phyloP scores from a whole-genome alignment of 1,140 invertebrate species.

The Drosophila leontia region DNA sequence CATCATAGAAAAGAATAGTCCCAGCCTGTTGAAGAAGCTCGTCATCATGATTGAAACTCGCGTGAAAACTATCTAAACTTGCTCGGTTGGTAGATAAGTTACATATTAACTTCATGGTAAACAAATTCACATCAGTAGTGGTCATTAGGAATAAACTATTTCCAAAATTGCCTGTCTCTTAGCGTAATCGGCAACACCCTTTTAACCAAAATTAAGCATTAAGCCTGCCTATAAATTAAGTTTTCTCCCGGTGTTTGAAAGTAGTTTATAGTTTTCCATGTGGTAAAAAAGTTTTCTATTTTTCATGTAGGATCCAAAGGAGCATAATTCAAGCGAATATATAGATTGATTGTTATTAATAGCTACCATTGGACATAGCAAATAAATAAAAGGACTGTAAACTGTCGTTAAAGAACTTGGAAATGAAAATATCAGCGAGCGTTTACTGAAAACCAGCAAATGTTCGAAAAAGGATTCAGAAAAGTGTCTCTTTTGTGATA shows the following conservation, averaged over 20 bases:
- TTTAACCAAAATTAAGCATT: neutral
- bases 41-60: neutral
- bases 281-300: neutral
- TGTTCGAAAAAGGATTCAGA: neutral
- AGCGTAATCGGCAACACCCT: too few relatives aligned
- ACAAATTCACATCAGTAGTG: neutral
- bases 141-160: neutral
- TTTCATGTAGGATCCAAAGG: too few relatives aligned
- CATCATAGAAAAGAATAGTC: neutral
- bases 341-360: neutral
- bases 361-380: neutral
- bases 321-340: neutral
- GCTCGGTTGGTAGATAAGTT: neutral
- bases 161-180: too few relatives aligned
- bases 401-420: neutral
- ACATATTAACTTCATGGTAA: neutral
- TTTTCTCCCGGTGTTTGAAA: neutral
- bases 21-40: neutral
- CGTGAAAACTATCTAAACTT: neutral
- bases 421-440: neutral
- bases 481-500: neutral
- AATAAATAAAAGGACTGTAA: too few relatives aligned
- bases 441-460: neutral
- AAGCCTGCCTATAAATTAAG: neutral
- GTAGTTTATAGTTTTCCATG: neutral